phyloP scores from a whole-genome alignment of 1,140 invertebrate genomes.

The Lerema accius region DNA sequence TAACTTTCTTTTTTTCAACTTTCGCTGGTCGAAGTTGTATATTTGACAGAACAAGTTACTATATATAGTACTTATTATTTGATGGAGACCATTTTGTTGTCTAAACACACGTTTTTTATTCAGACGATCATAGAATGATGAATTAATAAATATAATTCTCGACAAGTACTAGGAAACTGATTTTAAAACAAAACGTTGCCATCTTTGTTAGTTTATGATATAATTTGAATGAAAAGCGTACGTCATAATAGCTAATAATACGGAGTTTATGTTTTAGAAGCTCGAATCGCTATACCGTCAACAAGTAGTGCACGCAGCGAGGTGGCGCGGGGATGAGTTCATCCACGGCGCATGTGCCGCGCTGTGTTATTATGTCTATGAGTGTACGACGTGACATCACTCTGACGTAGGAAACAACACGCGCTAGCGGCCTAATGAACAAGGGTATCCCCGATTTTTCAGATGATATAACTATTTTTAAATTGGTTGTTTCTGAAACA shows the following conservation, averaged over 20 bases:
- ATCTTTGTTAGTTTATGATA: conserved; percentile 2
- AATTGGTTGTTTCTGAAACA: conserved; percentile 3
- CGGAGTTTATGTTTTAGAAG: conserved; percentile 20
- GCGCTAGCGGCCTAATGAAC: conserved; percentile 53
- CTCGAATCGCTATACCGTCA: conserved; percentile 35
- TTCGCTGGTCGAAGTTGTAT: not conserved
- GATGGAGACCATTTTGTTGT: not conserved
- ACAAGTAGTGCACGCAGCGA: conserved; percentile 45
- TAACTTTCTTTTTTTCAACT: not conserved
- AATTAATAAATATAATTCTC: too few relatives aligned
- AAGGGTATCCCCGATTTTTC: conserved; percentile 73
- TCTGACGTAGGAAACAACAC: conserved; percentile 70
- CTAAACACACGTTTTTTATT: not conserved
- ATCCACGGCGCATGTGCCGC: conserved; percentile 72
- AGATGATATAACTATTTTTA: conserved; percentile 29
- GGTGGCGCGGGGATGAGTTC: conserved; percentile 54
- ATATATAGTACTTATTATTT: not conserved
- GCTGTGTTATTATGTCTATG: conserved; percentile 74
- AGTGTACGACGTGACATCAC: conserved; percentile 74
- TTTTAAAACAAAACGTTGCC: not conserved
- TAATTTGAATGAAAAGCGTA: conserved; percentile 6
- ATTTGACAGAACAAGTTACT: not conserved
- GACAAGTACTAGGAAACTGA: too few relatives aligned
- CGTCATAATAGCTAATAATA: conserved; percentile 7
- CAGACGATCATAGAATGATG: too few relatives aligned